Evolutionary conservation across 2,888 invertebrate genomes (phyloP).

Genomic region (Diaprepes abbreviatus): DNA sequence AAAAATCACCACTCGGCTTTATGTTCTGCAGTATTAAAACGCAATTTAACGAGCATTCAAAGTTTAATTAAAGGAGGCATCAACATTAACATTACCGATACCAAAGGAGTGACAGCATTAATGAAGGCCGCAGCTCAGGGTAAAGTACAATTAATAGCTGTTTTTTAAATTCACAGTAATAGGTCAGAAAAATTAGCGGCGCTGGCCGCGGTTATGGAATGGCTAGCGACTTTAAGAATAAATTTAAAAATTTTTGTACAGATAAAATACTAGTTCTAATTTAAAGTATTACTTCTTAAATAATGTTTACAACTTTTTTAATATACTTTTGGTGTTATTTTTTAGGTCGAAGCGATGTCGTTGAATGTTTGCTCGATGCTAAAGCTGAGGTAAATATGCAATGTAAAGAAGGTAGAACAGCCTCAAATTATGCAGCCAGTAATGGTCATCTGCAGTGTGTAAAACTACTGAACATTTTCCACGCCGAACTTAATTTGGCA

Average conservation of each 20-base stretch:
- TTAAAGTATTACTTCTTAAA: no score
- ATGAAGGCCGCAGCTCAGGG: constrained; percentile 1
- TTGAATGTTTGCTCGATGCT: neutral
- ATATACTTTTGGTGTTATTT: no score
- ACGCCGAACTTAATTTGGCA: neutral
- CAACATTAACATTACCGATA: neutral
- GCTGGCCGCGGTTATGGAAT: no score
- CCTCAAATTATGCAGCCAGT: neutral
- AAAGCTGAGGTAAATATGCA: neutral
- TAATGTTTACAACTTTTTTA: no score
- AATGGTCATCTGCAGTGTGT: neutral
- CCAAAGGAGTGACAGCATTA: neutral
- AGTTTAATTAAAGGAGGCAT: neutral
- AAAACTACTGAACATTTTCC: neutral
- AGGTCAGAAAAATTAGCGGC: no score
- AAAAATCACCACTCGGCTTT: neutral
- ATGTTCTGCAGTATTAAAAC: neutral
- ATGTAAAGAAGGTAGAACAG: neutral
- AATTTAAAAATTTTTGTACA: no score
- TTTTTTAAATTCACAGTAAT: no score
- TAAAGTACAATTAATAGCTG: neutral
- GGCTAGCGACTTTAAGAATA: no score
- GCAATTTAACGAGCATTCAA: neutral
- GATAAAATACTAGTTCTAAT: no score
- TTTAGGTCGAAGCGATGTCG: neutral